Evolutionary conservation across 2,888 invertebrate genomes (phyloP).

Genomic region (Cryptus viduatorius): DNA sequence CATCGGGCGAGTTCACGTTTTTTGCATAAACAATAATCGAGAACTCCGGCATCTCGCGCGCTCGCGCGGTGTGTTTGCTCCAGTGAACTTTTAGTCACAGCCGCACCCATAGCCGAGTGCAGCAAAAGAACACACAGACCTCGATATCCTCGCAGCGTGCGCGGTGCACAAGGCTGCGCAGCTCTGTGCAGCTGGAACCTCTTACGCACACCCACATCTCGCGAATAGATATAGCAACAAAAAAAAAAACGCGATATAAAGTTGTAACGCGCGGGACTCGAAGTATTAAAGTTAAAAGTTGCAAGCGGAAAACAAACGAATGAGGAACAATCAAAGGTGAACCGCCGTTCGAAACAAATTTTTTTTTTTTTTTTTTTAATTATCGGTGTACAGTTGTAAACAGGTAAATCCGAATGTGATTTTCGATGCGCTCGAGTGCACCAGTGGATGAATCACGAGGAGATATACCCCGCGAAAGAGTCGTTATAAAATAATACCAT

Average conservation of each 20-base stretch:
- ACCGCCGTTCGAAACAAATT: conserved; percentile 60
- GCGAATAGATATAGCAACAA: neutral
- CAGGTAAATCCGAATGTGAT: conserved; percentile 43
- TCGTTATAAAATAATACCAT: conserved; percentile 57
- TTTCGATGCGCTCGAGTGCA: conserved; percentile 46
- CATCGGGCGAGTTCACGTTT: conserved; percentile 29
- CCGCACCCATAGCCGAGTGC: conserved; percentile 80
- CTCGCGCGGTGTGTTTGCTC: conserved; percentile 78
- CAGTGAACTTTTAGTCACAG: conserved; percentile 85
- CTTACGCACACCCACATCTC: conserved; percentile 81
- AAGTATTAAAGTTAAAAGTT: conserved; percentile 38
- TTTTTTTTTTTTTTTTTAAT: neutral
- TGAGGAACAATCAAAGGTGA: conserved; percentile 58
- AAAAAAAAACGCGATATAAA: conserved; percentile 2
- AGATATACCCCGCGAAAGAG: conserved; percentile 45
- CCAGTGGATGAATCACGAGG: conserved; percentile 56
- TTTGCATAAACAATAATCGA: conserved; percentile 67
- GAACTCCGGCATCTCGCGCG: conserved; percentile 68
- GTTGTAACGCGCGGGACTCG: conserved; percentile 7
- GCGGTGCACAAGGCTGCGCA: conserved; percentile 73
- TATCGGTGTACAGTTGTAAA: conserved; percentile 41
- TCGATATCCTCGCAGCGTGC: conserved; percentile 75
- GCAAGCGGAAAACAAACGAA: conserved; percentile 2
- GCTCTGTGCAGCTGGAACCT: conserved; percentile 72
- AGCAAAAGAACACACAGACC: conserved; percentile 70